Evolutionary conservation across 2,888 invertebrate species (phyloP), one percentile per base, ranked within the genome.

Genomic region (Polietes domitor): DNA sequence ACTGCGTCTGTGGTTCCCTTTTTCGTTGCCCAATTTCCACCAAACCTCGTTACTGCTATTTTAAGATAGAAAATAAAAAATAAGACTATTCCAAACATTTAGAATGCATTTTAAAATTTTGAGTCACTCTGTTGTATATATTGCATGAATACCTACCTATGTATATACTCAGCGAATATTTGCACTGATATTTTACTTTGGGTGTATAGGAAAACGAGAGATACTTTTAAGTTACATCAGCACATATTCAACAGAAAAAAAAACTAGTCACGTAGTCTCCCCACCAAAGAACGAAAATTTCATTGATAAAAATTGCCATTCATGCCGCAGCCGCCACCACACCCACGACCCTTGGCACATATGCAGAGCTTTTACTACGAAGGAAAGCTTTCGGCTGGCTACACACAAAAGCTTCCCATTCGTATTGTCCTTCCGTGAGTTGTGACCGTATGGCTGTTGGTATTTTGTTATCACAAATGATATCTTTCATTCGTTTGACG

Each of bases 291-390:
- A 26, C 24, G 5, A 10, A 83, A 80, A 87, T 90, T 32, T 89
- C 89, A 90, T 89, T 89, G 87, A 90, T 90, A 89, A 90, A 88
- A 86, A 78, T 75, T 17, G 19, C n/a, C 75, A 76, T 77, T 37
- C 65, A 76, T 65, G 50, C 9, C 21, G 17, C 58, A 12, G 9
- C n/a, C 6, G 12, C 41, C 10, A 41, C n/a, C 41, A 41, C 61
- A 72, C 26, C 32, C 12, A 53, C 17, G 7, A 1, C 21, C 21
- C 10, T 12, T 10, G 0, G 26, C 1, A 53, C 12, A 55, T 15
- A 55, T 19, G 17, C 3, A 17, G 80, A 89, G 89, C 90, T 90
- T 89, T 89, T 88, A 88, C 88, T 80, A 85, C 53, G 83, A 85
- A 83, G 68, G 47, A 80, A 65, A 85, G 83, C 82, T 82, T 79